A percentile compares a stretch with the other conserved stretches of the same genome.
phyloP scores from a whole-genome alignment of 2,113 vertebrate species.

The Mormoops blainvillei region DNA sequence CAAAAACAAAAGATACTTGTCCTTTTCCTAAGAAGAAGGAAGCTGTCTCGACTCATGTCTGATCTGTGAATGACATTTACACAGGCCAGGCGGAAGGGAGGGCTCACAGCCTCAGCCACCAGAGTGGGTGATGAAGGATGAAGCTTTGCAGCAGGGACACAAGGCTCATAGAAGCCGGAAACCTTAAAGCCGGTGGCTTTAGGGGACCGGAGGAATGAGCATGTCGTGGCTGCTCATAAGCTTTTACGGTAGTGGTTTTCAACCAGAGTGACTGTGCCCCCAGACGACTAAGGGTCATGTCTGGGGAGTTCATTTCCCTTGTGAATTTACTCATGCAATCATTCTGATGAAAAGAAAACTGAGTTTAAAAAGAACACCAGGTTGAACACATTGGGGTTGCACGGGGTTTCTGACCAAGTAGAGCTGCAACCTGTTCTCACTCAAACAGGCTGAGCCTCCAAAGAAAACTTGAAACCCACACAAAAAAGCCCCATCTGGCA shows the following conservation, averaged over 20 bases:
- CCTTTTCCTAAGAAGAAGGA: not conserved
- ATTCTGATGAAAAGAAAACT: not conserved
- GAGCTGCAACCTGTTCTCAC: not conserved
- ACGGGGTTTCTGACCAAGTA: rapidly evolving
- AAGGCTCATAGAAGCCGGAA: not conserved
- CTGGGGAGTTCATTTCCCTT: not conserved
- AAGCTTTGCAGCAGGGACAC: rapidly evolving
- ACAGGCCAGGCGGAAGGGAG: not conserved
- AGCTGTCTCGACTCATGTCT: rapidly evolving
- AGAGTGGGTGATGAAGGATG: not conserved
- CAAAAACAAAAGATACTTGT: not conserved
- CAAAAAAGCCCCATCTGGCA: rapidly evolving
- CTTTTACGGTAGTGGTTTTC: not conserved
- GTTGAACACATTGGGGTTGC: rapidly evolving
- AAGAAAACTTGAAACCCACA: not conserved
- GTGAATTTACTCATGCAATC: rapidly evolving
- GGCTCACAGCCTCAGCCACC: rapidly evolving
- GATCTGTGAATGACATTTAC: no score
- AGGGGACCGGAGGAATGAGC: rapidly evolving
- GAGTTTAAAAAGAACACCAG: rapidly evolving
- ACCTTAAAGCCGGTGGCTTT: rapidly evolving
- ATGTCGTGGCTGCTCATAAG: not conserved
- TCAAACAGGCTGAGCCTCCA: rapidly evolving
- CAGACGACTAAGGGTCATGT: not conserved
- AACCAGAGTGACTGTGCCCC: not conserved